Evolutionary conservation across 92 coral and sea anemone genomes (phyloP).

Genomic region (Palythoa heliodiscus): DNA sequence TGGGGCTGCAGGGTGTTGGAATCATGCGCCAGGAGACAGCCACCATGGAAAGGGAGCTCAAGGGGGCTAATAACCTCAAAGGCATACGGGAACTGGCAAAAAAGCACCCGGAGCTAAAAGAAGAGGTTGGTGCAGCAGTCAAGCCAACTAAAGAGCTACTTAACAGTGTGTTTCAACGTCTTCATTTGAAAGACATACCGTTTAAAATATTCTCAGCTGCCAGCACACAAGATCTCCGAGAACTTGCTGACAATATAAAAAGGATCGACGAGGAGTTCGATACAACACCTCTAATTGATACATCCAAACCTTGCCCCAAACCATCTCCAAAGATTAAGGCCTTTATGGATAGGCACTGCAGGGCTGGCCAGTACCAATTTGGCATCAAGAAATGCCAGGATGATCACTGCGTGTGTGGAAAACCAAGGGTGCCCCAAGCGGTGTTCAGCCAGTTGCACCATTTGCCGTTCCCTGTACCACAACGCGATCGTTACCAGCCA

Average conservation of each 20-base stretch:
- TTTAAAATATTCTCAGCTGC: slow-evolving; percentile 42
- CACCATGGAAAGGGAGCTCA: slow-evolving; percentile 44
- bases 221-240: slow-evolving; percentile 30
- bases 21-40: slow-evolving; percentile 47
- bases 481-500: slow-evolving; percentile 51
- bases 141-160: slow-evolving; percentile 49
- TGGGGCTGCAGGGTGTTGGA: slow-evolving; percentile 59
- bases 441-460: slow-evolving; percentile 61
- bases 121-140: slow-evolving; percentile 6
- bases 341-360: slow-evolving; percentile 56
- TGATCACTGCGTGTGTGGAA: slow-evolving; percentile 57
- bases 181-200: slow-evolving; percentile 45
- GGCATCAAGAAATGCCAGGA: slow-evolving; percentile 48
- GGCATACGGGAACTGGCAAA: slow-evolving; percentile 44
- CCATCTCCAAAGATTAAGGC: slow-evolving; percentile 46
- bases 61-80: slow-evolving; percentile 41
- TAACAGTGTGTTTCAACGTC: slow-evolving; percentile 46
- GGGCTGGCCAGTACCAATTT: slow-evolving; percentile 51
- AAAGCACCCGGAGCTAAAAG: background rate
- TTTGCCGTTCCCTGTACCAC: slow-evolving; percentile 65
- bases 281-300: slow-evolving; percentile 35
- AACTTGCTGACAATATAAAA: slow-evolving; percentile 35
- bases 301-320: slow-evolving; percentile 49
- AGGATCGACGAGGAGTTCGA: slow-evolving; percentile 49
- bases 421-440: slow-evolving; percentile 49